These are phyloP conservation scores for Emydocephalus ijimae DNA, from an alignment of 2,113 vertebrate genomes.

Conservation along the genomic window DNA sequence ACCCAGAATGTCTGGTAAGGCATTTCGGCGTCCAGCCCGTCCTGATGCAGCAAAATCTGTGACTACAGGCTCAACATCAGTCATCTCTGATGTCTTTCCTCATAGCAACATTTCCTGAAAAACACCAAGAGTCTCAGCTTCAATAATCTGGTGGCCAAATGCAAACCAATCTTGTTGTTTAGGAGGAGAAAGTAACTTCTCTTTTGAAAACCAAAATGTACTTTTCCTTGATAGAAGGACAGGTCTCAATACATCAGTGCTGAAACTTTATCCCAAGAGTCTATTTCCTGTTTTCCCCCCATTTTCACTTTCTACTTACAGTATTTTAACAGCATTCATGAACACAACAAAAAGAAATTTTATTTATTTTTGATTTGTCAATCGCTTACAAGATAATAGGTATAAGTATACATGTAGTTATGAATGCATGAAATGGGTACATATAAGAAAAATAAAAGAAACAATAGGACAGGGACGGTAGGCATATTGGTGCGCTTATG, in stretches of 20 bases:
- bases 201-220: not conserved
- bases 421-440: no score
- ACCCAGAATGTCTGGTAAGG: constrained; percentile 81
- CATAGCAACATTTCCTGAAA: constrained; percentile 77
- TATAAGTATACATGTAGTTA: no score
- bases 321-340: not conserved
- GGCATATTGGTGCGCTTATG: no score
- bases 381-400: no score
- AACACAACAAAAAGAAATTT: constrained; percentile 14
- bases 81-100: constrained; percentile 79
- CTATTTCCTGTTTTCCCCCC: not conserved
- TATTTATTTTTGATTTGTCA: no score
- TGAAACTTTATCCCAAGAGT: constrained; percentile 9
- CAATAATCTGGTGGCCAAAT: not conserved
- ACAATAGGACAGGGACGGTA: no score
- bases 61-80: constrained; percentile 83
- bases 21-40: constrained; percentile 82
- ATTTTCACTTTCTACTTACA: rapidly evolving
- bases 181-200: constrained; percentile 4
- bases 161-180: not conserved
- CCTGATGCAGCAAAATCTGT: constrained; percentile 81
- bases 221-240: constrained; percentile 12
- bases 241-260: not conserved
- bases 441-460: no score
- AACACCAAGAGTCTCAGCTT: constrained; percentile 36